Evolutionary conservation across 2,797 vertebrate genomes (phyloP).

Genomic region (Falco columbarius): DNA sequence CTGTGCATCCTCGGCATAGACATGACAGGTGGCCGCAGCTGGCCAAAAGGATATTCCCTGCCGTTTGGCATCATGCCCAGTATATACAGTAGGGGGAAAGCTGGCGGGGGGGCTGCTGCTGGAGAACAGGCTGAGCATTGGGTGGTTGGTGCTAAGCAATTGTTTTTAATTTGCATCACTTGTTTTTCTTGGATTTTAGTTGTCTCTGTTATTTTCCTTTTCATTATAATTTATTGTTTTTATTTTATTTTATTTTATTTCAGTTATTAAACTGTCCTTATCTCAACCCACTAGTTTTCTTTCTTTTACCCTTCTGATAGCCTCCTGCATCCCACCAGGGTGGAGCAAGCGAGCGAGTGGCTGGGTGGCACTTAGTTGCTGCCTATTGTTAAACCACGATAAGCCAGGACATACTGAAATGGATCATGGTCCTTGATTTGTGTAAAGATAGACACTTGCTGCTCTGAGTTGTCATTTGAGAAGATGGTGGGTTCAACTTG

Average conservation of each 20-base stretch:
- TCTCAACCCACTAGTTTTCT: rapidly evolving
- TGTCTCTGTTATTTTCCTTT: background rate
- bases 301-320: background rate
- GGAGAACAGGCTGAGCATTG: background rate
- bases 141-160: background rate
- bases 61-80: background rate
- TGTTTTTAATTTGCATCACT: background rate
- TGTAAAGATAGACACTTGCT: background rate
- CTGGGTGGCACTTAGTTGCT: background rate
- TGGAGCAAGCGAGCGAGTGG: background rate
- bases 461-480: background rate
- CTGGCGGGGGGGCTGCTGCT: background rate
- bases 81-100: background rate
- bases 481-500: background rate
- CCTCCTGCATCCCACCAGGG: too few species aligned
- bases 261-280: background rate
- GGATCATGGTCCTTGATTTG: background rate
- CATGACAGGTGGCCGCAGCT: background rate
- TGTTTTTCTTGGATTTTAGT: background rate
- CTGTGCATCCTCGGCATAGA: too few species aligned
- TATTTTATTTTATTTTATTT: background rate
- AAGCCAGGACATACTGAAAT: background rate
- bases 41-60: too few species aligned
- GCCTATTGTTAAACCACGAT: background rate
- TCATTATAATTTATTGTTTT: background rate